A percentile compares a stretch with the other conserved stretches of the same genome.
Evolutionary conservation across 1,140 invertebrate species (phyloP).

Genomic region (Papilio machaon): DNA sequence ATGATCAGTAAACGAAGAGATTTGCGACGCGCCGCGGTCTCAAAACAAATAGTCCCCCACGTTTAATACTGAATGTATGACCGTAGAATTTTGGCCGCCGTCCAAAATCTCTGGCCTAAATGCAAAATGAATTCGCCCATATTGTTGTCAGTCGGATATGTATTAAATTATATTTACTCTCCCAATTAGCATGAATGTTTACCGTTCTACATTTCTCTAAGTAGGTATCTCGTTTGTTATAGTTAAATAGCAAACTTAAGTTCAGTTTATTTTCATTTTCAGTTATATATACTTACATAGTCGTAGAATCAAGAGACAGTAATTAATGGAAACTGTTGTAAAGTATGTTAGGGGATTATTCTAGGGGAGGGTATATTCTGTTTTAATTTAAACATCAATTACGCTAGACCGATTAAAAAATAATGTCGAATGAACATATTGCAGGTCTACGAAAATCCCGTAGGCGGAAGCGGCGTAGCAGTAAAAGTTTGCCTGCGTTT

Average conservation of each 20-base stretch:
- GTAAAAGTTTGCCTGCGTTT: slow-evolving; percentile 2
- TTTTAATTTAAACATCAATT: slow-evolving; percentile 10
- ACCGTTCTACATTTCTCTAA: neutral
- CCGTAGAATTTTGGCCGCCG: slow-evolving; percentile 51
- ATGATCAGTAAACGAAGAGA: slow-evolving; percentile 36
- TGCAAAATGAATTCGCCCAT: slow-evolving; percentile 50
- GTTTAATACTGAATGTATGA: slow-evolving; percentile 35
- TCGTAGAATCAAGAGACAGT: neutral
- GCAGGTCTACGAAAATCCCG: slow-evolving; percentile 62
- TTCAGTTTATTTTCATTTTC: neutral
- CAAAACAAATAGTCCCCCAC: slow-evolving; percentile 38
- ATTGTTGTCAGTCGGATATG: slow-evolving; percentile 47
- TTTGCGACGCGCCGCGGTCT: slow-evolving; percentile 35
- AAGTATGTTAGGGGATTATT: neutral
- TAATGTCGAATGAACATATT: slow-evolving; percentile 68
- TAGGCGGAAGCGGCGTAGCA: slow-evolving; percentile 45
- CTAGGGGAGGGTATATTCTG: neutral
- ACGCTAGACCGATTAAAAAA: slow-evolving; percentile 50
- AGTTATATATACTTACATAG: no score
- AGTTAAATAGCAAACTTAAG: neutral
- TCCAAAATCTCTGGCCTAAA: slow-evolving; percentile 50
- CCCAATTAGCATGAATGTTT: slow-evolving; percentile 25
- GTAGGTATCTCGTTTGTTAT: neutral
- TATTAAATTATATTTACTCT: slow-evolving; percentile 30
- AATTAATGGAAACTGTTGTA: neutral